phyloP scores from a whole-genome alignment of 2,888 invertebrate genomes.

The Tridacna crocea region DNA sequence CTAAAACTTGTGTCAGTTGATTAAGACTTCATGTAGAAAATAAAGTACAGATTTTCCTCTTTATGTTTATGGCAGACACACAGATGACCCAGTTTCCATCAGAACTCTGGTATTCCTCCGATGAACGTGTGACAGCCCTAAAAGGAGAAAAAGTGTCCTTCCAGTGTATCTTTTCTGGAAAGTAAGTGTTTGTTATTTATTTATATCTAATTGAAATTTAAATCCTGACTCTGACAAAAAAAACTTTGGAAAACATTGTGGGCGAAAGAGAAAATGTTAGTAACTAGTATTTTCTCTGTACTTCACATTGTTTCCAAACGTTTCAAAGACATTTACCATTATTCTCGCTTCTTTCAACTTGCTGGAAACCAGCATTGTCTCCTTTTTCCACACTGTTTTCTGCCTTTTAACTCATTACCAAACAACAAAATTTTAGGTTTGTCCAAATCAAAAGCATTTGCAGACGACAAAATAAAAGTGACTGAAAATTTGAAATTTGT shows the following conservation, averaged over 20 bases:
- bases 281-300: neutral
- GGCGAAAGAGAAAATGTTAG: neutral
- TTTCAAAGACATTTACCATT: no score
- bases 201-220: no score
- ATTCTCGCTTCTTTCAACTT: no score
- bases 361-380: no score
- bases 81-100: constrained; percentile 32
- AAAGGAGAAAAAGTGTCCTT: constrained; percentile 68
- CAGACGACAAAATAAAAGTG: no score
- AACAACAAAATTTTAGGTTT: no score
- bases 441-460: no score
- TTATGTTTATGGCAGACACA: constrained; percentile 19
- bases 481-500: no score
- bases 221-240: neutral
- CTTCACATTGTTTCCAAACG: no score
- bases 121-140: constrained; percentile 59
- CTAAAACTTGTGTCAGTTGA: neutral
- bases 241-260: neutral
- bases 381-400: neutral
- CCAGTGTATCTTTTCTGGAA: constrained; percentile 78
- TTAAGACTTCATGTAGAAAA: neutral
- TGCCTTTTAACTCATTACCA: no score
- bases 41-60: neutral
- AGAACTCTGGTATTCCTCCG: constrained; percentile 41
- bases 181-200: constrained; percentile 64